Evolutionary conservation across 2,113 vertebrate species (phyloP).

Genomic region (Xiphias gladius): DNA sequence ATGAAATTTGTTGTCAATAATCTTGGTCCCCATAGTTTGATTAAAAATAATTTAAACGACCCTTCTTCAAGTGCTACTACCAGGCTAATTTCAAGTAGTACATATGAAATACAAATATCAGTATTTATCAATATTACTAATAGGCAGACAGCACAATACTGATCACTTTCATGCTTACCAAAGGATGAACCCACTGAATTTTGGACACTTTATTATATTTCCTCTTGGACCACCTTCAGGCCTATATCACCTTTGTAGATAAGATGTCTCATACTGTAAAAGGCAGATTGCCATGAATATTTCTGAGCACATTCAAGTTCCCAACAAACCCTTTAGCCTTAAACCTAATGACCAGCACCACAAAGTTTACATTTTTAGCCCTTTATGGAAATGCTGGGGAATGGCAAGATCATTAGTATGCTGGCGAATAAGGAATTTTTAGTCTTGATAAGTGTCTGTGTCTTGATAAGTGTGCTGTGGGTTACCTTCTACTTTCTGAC

Average conservation of each 20-base stretch:
- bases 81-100: too few species aligned
- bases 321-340: background rate
- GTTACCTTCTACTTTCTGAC: background rate
- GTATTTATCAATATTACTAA: background rate
- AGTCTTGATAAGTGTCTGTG: background rate
- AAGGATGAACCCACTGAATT: background rate
- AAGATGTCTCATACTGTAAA: too few species aligned
- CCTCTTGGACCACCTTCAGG: too few species aligned
- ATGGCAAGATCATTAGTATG: background rate
- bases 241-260: too few species aligned
- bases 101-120: background rate
- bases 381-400: background rate
- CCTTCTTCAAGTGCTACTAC: too few species aligned
- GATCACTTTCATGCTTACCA: background rate
- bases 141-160: background rate
- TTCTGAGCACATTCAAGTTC: background rate
- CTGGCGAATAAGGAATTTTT: background rate
- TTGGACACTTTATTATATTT: background rate
- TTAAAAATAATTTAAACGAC: too few species aligned
- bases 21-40: too few species aligned
- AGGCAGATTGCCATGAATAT: too few species aligned
- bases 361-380: background rate
- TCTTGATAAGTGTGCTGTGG: background rate
- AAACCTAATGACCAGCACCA: background rate
- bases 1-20: too few species aligned